Percentiles rank a stretch among this genome's conserved stretches.
Conservation (phyloP, 2,888 invertebrate species). For the Melieria omissa region DNA sequence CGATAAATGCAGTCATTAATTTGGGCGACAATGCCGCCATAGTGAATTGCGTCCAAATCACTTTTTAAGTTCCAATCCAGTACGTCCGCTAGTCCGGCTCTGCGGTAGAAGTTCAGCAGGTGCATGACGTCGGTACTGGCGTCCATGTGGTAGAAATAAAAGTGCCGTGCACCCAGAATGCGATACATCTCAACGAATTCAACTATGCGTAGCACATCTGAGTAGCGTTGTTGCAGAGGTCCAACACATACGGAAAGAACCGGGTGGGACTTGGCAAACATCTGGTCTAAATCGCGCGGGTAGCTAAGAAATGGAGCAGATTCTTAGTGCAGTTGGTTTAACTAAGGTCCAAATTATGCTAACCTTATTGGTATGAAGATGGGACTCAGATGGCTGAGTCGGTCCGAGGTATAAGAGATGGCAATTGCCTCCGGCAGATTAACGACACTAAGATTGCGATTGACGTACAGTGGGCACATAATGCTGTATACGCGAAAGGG, state of each 20-base stretch:
- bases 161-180: conserved; percentile 66
- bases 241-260: conserved; percentile 65
- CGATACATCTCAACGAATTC: conserved; percentile 69
- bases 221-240: conserved; percentile 66
- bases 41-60: conserved; percentile 59
- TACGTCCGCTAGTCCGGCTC: conserved; percentile 58
- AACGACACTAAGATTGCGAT: conserved; percentile 39
- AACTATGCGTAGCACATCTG: conserved; percentile 65
- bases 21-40: conserved; percentile 86
- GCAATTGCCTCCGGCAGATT: conserved; percentile 60
- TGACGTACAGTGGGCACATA: conserved; percentile 59
- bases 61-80: conserved; percentile 66
- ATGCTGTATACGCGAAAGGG: conserved; percentile 66
- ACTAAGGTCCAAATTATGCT: too few relatives aligned
- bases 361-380: conserved; percentile 61
- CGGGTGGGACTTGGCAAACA: conserved; percentile 54
- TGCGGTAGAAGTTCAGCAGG: conserved; percentile 63
- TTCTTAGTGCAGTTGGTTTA: neutral
- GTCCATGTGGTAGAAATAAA: conserved; percentile 68
- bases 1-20: conserved; percentile 92
- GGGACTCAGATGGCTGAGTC: conserved; percentile 58
- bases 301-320: conserved; percentile 47
- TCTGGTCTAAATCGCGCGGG: conserved; percentile 54
- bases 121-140: conserved; percentile 60
- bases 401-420: conserved; percentile 56